Conservation (phyloP, 1,140 invertebrate genomes). For the Nasonia vitripennis region DNA sequence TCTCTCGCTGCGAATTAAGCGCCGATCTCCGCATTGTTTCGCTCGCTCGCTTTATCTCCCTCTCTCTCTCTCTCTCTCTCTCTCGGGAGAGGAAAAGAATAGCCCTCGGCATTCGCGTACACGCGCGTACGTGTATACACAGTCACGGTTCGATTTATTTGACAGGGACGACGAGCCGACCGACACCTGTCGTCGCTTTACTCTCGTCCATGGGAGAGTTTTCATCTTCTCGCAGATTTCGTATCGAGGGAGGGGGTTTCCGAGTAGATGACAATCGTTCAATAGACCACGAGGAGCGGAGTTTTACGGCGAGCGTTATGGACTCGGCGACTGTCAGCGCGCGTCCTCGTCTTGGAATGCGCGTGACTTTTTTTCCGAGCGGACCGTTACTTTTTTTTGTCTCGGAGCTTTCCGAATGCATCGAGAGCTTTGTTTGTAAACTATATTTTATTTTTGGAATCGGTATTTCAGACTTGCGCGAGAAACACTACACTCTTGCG, state of each 20-base stretch:
- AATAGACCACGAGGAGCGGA: neutral
- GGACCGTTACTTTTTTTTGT: neutral
- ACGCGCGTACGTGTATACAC: too few relatives aligned
- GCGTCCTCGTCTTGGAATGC: neutral
- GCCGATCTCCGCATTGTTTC: neutral
- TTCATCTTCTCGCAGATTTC: neutral
- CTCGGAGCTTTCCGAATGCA: neutral
- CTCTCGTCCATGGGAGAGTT: neutral
- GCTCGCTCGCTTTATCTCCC: neutral
- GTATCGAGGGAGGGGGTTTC: neutral
- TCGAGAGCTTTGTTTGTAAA: neutral
- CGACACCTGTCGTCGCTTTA: neutral
- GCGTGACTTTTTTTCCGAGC: neutral
- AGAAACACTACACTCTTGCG: neutral
- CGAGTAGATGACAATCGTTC: slow-evolving; percentile 12
- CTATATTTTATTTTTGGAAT: neutral
- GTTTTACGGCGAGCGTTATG: neutral
- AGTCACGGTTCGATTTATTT: neutral
- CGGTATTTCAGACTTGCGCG: neutral
- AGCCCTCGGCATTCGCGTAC: neutral
- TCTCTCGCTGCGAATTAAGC: neutral
- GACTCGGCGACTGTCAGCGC: neutral
- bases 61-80: slow-evolving; percentile 15
- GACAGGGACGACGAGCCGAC: neutral
- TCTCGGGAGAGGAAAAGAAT: neutral